These are phyloP conservation scores for Caenorhabditis uteleia DNA, from an alignment of 2,888 invertebrate species.

Conservation along the genomic window DNA sequence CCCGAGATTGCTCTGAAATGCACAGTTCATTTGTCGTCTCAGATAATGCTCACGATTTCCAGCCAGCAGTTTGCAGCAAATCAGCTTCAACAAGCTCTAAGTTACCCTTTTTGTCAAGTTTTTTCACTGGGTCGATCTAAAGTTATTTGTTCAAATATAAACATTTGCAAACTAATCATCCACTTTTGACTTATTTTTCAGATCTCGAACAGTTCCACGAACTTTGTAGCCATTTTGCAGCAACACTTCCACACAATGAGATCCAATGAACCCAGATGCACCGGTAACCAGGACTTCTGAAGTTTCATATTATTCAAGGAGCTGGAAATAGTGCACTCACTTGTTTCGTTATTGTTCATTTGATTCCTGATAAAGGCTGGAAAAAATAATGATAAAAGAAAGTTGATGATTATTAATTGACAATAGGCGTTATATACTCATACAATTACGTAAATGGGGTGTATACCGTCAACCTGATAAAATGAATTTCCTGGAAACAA, in stretches of 20 bases:
- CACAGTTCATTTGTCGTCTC: not conserved
- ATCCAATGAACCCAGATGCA: constrained; percentile 73
- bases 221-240: constrained; percentile 73
- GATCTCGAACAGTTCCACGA: constrained; percentile 71
- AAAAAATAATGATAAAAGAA: not conserved
- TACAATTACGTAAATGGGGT: too few relatives aligned
- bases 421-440: too few relatives aligned
- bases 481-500: too few relatives aligned
- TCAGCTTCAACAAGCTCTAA: constrained; percentile 67
- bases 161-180: constrained; percentile 9
- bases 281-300: constrained; percentile 73
- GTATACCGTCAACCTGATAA: too few relatives aligned
- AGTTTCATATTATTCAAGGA: not conserved
- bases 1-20: constrained; percentile 56
- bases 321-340: constrained; percentile 8
- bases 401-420: not conserved
- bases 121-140: constrained; percentile 46
- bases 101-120: constrained; percentile 36
- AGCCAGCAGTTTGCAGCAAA: constrained; percentile 47
- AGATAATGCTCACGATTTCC: constrained; percentile 49
- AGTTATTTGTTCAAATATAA: not conserved
- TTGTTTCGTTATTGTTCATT: constrained; percentile 30
- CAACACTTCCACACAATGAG: constrained; percentile 73
- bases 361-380: not conserved
- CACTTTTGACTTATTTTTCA: constrained; percentile 60